A percentile compares a stretch with the other conserved stretches of the same genome.
Evolutionary conservation across 2,113 vertebrate genomes (phyloP).

Genomic region (Polypterus senegalus): DNA sequence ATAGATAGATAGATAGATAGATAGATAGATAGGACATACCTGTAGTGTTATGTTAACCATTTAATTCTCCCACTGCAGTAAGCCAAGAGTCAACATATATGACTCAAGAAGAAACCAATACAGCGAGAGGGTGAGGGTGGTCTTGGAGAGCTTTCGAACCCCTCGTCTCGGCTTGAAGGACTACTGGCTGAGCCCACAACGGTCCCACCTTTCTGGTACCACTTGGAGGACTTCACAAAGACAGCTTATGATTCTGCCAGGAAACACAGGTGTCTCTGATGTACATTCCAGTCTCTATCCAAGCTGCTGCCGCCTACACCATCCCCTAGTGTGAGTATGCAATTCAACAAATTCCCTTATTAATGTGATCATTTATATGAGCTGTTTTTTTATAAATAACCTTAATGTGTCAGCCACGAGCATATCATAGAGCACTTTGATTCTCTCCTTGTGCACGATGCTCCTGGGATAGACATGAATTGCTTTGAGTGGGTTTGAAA

Average conservation of each 20-base stretch:
- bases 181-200: neutral
- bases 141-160: neutral
- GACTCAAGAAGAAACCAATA: neutral
- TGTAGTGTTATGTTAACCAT: no score
- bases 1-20: no score
- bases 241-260: neutral
- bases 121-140: neutral
- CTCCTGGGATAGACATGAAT: no score
- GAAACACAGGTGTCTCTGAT: neutral
- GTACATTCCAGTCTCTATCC: neutral
- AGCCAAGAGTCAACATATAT: neutral
- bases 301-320: neutral
- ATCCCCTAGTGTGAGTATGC: neutral
- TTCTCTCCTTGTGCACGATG: no score
- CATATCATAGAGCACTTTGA: no score
- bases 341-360: no score
- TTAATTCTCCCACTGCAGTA: neutral
- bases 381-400: no score
- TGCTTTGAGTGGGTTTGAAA: no score
- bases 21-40: no score
- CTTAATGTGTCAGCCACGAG: no score
- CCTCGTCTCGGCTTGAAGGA: neutral
- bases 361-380: no score
- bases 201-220: neutral
- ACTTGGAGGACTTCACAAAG: neutral